These are phyloP conservation scores for Electrophaes corylata DNA, from an alignment of 2,888 invertebrate genomes.

Conservation along the genomic window DNA sequence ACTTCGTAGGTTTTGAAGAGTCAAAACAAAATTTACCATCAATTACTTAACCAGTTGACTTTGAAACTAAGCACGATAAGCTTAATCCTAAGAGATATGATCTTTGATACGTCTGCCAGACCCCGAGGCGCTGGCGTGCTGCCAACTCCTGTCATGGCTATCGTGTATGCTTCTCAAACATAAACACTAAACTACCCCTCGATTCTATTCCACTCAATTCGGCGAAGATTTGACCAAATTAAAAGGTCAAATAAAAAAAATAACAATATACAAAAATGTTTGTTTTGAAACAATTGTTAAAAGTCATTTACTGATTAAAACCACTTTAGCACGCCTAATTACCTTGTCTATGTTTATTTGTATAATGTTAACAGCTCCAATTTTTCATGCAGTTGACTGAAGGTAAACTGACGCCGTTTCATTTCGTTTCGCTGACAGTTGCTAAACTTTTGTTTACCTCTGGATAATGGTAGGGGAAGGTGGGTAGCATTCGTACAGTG, in stretches of 20 bases:
- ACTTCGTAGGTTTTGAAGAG: neutral
- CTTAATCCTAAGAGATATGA: conserved; percentile 35
- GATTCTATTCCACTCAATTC: neutral
- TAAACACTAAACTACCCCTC: conserved; percentile 9
- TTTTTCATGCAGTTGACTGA: no score
- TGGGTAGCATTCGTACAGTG: no score
- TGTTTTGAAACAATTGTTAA: no score
- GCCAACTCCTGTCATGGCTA: conserved; percentile 15
- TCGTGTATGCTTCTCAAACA: conserved; percentile 19
- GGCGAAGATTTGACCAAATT: neutral
- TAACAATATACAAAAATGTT: no score
- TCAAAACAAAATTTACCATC: neutral
- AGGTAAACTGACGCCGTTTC: no score
- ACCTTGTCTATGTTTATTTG: no score
- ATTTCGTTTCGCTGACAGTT: no score
- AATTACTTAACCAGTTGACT: conserved; percentile 8
- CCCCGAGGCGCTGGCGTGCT: conserved; percentile 9
- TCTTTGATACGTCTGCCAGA: conserved; percentile 14
- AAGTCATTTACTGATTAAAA: no score
- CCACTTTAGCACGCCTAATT: no score
- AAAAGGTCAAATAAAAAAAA: neutral
- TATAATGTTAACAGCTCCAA: no score
- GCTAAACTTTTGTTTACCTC: no score
- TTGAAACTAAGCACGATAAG: conserved; percentile 29
- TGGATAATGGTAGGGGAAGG: no score